Conservation (phyloP, 2,113 vertebrate genomes). For the Apodemus sylvaticus region DNA sequence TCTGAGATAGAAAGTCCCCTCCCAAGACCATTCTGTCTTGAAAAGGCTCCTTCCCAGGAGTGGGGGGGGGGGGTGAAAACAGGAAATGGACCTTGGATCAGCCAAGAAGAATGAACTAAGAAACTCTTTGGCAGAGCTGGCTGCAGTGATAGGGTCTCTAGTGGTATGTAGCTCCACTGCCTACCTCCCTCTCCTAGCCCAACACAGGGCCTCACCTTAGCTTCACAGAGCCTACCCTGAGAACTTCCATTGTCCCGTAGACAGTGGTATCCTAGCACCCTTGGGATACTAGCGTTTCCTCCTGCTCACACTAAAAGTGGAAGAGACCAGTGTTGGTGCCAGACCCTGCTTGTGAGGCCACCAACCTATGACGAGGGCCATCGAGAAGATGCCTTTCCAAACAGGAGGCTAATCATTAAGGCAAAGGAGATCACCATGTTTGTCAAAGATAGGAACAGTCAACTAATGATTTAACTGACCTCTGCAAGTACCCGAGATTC, state of each 20-base stretch:
- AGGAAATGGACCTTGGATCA: not conserved
- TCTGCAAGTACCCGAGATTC: not conserved
- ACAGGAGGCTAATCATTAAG: conserved; percentile 7
- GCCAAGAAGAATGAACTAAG: conserved; percentile 7
- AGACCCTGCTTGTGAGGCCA: not conserved
- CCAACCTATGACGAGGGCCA: not conserved
- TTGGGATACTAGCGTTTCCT: not conserved
- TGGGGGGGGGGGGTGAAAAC: not conserved
- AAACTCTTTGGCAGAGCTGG: not conserved
- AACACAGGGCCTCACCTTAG: not conserved
- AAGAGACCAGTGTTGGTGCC: not conserved
- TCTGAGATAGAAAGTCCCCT: not conserved
- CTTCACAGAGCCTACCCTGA: not conserved
- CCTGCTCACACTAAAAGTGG: not conserved
- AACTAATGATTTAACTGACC: not conserved
- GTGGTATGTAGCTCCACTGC: not conserved
- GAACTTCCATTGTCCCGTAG: not conserved
- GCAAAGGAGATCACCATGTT: not conserved
- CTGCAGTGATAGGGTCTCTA: not conserved
- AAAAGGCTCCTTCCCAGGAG: not conserved
- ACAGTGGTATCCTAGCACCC: not conserved
- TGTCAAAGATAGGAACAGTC: not conserved
- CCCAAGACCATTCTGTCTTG: not conserved
- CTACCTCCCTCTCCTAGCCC: not conserved
- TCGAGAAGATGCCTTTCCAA: not conserved